A percentile compares a stretch with the other conserved stretches of the same genome.
These are phyloP conservation scores for Aphrophora alni DNA, from an alignment of 2,888 invertebrate species.

Conservation along the genomic window DNA sequence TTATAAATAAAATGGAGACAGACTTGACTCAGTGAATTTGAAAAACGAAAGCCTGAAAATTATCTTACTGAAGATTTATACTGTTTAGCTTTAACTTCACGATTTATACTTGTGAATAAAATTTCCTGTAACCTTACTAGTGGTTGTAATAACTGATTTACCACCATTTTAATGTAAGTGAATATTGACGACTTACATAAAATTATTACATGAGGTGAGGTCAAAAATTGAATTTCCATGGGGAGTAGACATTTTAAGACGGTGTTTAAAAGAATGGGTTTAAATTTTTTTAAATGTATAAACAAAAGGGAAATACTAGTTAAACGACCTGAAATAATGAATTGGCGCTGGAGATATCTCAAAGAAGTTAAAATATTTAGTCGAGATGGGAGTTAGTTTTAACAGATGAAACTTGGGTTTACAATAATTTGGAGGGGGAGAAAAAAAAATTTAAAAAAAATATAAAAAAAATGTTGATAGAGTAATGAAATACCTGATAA, in stretches of 20 bases:
- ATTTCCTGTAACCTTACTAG: no score
- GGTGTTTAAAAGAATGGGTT: not conserved
- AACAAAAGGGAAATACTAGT: not conserved
- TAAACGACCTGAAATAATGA: not conserved
- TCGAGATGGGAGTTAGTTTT: not conserved
- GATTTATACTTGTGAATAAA: no score
- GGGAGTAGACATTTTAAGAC: not conserved
- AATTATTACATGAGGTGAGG: not conserved
- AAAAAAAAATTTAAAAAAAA: no score
- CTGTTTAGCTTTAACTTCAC: no score
- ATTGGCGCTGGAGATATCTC: not conserved
- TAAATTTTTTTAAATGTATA: not conserved
- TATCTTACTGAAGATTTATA: no score
- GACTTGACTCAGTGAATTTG: no score
- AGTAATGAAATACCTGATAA: not conserved
- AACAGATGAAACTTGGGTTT: not conserved
- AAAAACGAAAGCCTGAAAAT: no score
- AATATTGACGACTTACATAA: not conserved
- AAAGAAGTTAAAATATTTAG: not conserved
- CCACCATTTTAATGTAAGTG: no score
- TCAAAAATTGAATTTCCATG: not conserved
- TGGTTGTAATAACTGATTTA: no score
- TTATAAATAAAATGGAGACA: no score
- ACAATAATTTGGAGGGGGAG: constrained; percentile 14
- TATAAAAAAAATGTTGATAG: not conserved